Conservation (phyloP, 37 sponge, comb jelly and placozoan species). For the Hexactinellida sp. region DNA sequence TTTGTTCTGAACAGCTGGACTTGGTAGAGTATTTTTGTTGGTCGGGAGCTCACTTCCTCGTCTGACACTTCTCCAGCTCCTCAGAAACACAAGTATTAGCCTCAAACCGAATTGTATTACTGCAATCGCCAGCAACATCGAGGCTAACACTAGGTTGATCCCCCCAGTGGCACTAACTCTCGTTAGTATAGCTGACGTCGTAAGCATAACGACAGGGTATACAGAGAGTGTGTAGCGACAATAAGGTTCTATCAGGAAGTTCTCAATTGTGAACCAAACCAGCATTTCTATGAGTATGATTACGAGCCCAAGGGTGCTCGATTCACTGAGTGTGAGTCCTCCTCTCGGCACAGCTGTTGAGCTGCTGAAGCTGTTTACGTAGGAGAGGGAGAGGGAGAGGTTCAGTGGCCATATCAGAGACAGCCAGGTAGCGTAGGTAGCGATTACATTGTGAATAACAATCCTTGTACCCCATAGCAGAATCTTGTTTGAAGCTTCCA, state of each 20-base stretch:
- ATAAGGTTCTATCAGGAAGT: slow-evolving; percentile 16
- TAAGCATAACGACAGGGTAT: slow-evolving; percentile 19
- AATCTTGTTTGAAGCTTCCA: slow-evolving; percentile 9
- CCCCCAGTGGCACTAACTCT: neutral
- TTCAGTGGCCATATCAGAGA: neutral
- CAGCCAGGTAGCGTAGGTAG: neutral
- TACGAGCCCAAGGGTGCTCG: slow-evolving; percentile 17
- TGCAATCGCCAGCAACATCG: neutral
- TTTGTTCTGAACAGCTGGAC: no score
- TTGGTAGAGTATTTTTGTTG: neutral
- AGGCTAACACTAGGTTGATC: neutral
- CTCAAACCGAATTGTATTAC: neutral
- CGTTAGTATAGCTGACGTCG: neutral
- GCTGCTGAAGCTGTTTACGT: neutral
- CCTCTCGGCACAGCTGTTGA: neutral
- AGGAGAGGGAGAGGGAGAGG: slow-evolving; percentile 9
- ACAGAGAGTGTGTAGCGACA: slow-evolving; percentile 25
- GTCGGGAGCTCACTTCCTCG: neutral
- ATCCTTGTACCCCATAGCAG: neutral
- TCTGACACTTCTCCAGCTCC: neutral
- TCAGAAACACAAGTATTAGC: neutral
- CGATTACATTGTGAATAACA: neutral
- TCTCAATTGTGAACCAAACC: slow-evolving; percentile 21
- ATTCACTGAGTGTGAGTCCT: neutral
- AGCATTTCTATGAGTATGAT: slow-evolving; percentile 20